Percentiles rank a stretch among this genome's conserved stretches.
phyloP scores from a whole-genome alignment of 2,797 vertebrate genomes.

The Phoxinus dragarum region DNA sequence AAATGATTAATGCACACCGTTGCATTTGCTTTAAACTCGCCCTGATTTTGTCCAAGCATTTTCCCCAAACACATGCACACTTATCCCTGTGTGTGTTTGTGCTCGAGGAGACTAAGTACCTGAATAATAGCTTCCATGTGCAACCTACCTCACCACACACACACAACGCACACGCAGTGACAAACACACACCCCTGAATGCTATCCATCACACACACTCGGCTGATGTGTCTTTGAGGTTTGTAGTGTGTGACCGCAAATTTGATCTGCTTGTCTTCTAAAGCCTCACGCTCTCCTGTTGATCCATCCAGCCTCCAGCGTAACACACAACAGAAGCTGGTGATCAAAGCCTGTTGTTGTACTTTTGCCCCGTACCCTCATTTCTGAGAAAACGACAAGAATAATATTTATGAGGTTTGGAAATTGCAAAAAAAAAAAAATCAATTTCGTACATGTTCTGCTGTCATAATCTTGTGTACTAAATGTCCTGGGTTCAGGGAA shows the following conservation, averaged over 20 bases:
- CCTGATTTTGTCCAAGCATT: constrained; percentile 34
- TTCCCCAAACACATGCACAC: constrained; percentile 20
- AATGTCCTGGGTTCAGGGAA: background rate
- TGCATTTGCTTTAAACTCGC: background rate
- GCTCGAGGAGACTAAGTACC: constrained; percentile 23
- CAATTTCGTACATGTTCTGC: background rate
- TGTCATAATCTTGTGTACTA: background rate
- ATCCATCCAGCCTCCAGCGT: background rate
- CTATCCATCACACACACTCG: constrained; percentile 34
- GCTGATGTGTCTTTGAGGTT: constrained; percentile 47
- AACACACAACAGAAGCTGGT: constrained; percentile 27
- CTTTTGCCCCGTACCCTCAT: background rate
- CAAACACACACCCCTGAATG: constrained; percentile 20
- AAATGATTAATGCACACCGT: constrained; percentile 4
- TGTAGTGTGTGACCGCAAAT: constrained; percentile 27
- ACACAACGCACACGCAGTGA: constrained; percentile 9
- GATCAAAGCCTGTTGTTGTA: constrained; percentile 32
- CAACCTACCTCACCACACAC: constrained; percentile 16
- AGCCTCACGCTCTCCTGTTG: background rate
- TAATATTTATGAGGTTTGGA: background rate
- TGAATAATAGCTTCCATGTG: constrained; percentile 60
- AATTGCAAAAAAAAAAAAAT: background rate
- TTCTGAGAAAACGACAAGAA: constrained; percentile 16
- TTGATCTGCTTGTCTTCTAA: constrained; percentile 29
- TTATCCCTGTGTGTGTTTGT: constrained; percentile 13